Base-by-base conservation (phyloP, 2,797 vertebrate genomes). In the Sebastes hubbsi region DNA sequence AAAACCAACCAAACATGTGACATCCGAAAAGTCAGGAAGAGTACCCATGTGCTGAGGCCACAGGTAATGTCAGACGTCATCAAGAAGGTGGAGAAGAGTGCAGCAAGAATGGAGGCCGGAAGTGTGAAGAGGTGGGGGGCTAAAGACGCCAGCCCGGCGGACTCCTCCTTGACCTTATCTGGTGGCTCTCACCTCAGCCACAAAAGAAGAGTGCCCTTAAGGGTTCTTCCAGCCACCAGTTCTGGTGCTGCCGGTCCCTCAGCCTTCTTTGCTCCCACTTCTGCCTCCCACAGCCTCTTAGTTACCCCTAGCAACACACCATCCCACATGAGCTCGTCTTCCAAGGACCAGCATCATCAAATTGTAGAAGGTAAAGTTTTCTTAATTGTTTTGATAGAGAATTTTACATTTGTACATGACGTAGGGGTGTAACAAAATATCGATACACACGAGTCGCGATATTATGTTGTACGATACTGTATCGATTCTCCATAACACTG, bases 361-460 rank as follows among this genome's bases (percentile, higher is more conserved):
- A 32, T 5, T 54, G 46, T 8, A 13, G 65, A 68, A 4, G 65
- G 62, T 64, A 42, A 54, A n/a, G 42, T 29, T 52, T 29, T 1
- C 10, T 66, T 66, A 12, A 49, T 8, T 52, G 25, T 30, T 58
- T 27, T 27, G 25, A 58, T 27, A 5, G 56, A 59, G 56, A 59
- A 59, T 30, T 30, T 60, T 18, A 54, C 54, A 56, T 46, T 46
- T 0, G 14, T 46, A 46, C 0, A 46, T 46, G 13, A 46, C 14
- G 42, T 46, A 46, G 14, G 38, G 42, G 42, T 46, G 42, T 46
- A 46, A 46, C 42, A 46, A 46, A 46, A 42, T 42, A 42, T 38
- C 13, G 0, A 38, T 38, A 38, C 36, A 6, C 36, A 0, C 0
- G 36, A 38, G 36, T 38, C 36, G 13, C 5, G 36, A 38, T 38